Evolutionary conservation across 2,113 vertebrate genomes (phyloP), one percentile per base, ranked within the genome.

Genomic region (Cheirogaleus medius): DNA sequence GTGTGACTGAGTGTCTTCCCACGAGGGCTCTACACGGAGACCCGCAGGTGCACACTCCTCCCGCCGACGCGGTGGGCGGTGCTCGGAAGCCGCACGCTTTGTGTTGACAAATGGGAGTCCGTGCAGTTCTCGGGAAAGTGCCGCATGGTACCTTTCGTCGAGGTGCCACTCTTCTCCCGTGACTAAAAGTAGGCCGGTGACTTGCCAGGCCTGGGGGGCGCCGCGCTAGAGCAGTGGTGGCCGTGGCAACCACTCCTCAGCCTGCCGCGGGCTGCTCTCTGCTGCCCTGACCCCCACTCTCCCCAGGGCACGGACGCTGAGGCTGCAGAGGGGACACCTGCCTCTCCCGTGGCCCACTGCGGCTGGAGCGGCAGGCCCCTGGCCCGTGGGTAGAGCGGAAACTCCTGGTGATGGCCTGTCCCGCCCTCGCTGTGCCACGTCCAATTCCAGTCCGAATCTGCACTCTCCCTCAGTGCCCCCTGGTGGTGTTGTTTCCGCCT

Each of bases 401-500:
- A 32, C 32, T 14, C 9, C 66, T n/a, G 25, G 18, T 2, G 4
- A 25, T n/a, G 32, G 39, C 54, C 1, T 0, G 20, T 47, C 39
- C 54, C 6, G 32, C 25, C 23, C 54, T 47, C 13, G 20, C 8
- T 25, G 20, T 56, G n/a, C 82, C 29, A 2, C 5, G 82, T 5
- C 29, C 9, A 42, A 23, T 2, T 23, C 64, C 3, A 32, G 1
- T 17, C 85, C 23, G 52, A 64, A 21, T 29, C 27, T 32, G 14
- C 44, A 3, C 44, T 76, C 9, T 5, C 27, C 27, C 44, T 10
- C 14, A 18, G 73, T 18, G 73, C 29, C 44, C 25, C 11, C 7
- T 47, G 0, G 0, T 17, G 42, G 25, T 25, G 29, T 44, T 6
- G 1, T 74, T 47, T 11, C 25, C 1, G 1, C 25, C 39, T 44